Evolutionary conservation across 2,888 invertebrate genomes (phyloP).

Genomic region (Pammene aurita): DNA sequence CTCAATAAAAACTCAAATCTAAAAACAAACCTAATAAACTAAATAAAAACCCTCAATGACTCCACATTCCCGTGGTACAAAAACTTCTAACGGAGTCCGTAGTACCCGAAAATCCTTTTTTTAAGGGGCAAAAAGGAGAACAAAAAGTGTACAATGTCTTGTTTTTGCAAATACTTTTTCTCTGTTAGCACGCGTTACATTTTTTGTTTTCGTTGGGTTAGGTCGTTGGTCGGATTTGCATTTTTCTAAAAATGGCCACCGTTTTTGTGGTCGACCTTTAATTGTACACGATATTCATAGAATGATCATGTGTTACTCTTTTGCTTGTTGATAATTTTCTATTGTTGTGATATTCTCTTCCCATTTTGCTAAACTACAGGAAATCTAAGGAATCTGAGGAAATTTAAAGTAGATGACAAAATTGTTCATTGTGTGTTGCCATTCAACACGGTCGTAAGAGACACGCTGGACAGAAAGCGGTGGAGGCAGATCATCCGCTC

Average conservation of each 20-base stretch:
- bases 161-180: constrained; percentile 81
- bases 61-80: constrained; percentile 58
- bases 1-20: constrained; percentile 14
- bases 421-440: too few relatives aligned
- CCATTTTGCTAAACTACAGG: neutral
- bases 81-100: constrained; percentile 74
- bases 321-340: neutral
- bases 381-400: too few relatives aligned
- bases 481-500: too few relatives aligned
- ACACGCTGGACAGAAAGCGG: too few relatives aligned
- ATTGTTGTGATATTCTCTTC: neutral
- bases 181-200: constrained; percentile 71
- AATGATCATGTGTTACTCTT: neutral
- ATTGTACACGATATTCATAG: neutral
- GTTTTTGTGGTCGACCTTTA: constrained; percentile 9
- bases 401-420: too few relatives aligned
- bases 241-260: constrained; percentile 40
- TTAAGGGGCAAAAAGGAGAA: constrained; percentile 75
- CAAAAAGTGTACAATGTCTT: constrained; percentile 66
- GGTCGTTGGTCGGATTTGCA: constrained; percentile 55
- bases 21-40: constrained; percentile 20
- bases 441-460: too few relatives aligned
- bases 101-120: constrained; percentile 63
- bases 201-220: constrained; percentile 62
- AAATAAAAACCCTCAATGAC: constrained; percentile 26